Evolutionary conservation across 2,113 vertebrate genomes (phyloP), one percentile per base, ranked within the genome.

Genomic region (Pontoporia blainvillei): DNA sequence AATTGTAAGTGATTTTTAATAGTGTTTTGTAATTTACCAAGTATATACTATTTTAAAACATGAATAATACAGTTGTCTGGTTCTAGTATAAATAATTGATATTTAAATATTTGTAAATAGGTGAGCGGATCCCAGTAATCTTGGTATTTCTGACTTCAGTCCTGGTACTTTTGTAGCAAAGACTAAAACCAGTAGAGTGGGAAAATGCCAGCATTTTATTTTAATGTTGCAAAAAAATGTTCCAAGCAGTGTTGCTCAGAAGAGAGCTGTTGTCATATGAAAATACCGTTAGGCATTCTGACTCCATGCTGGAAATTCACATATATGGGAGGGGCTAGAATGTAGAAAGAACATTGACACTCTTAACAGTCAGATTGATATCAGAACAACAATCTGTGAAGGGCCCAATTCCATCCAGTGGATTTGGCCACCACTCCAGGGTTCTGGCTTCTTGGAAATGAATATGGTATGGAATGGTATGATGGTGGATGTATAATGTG

Each of bases 401-500:
- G 31, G 61, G 59, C 4, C 27, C 14, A 1, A 1, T 73, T 29
- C 67, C 25, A 6, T 21, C 3, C 25, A 3, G 20, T 15, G n/a
- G 49, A 15, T 18, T 34, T 41, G 82, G 44, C 10, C 31, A 29
- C 39, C 0, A 0, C 31, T 29, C 36, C 57, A 3, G 39, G 85
- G 4, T 31, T 73, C 54, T 29, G 39, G 39, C 72, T 62, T 44
- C 1, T 9, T 61, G 39, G 23, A 21, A 34, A 8, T 1, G 11
- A 34, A 39, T 11, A 34, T 6, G 9, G 36, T 5, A 5, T 8
- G 23, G 71, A 27, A 10, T 31, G 13, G 20, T 9, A 8, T 44
- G 27, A 2, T 4, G 13, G 36, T n/a, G 25, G 18, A 13, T 18
- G 6, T 41, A 0, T 25, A 44, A 67, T 1, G 2, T 7, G 2